Base-by-base conservation (phyloP, 2,888 invertebrate genomes). In the Sphaerophoria rueppellii region DNA sequence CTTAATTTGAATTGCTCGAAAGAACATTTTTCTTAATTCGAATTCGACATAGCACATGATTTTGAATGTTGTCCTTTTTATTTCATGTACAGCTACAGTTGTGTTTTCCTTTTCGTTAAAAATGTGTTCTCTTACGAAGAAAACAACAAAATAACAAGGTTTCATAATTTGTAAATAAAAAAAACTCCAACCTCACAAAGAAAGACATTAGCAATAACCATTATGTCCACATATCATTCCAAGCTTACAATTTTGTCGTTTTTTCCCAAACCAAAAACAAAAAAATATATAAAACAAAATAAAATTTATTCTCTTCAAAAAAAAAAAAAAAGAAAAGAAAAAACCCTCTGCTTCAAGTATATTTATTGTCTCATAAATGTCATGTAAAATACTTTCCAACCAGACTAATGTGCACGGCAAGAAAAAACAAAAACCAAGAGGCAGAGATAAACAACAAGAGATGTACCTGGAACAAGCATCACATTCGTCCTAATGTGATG, bases 301-400 rank as follows among this genome's bases (percentile, higher is more conserved):
- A 37, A 14, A 57, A 57, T 57, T 35, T 57, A 57, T 57, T 57
- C 57, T 14, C 16, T 32, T 7, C 14, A 34, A 7, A 57, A 14
- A 12, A 46, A 46, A n/a, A 9, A n/a, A 5, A 46, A 11, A 50
- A 50, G 7, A 50, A 48, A 48, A 48, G 6, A 48, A n/a, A n/a
- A n/a, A n/a, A 60, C 12, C 40, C 54, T 69, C 11, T 11, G 24
- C 54, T 60, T 46, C 43, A 40, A 54, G 67, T 50, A 58, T 67
- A 75, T 75, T 75, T 75, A 75, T 75, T 75, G 69, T 69, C 69
- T 69, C 76, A 69, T 40, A 76, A 76, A 76, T 76, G 76, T 60
- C 76, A 76, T 60, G 54, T 54, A 69, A 43, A 76, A 69, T 43
- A 54, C 43, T 57, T 54, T 52, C n/a, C 46, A 32, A 54, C 16